phyloP scores from a whole-genome alignment of 2,888 invertebrate species.

The Xylota segnis region DNA sequence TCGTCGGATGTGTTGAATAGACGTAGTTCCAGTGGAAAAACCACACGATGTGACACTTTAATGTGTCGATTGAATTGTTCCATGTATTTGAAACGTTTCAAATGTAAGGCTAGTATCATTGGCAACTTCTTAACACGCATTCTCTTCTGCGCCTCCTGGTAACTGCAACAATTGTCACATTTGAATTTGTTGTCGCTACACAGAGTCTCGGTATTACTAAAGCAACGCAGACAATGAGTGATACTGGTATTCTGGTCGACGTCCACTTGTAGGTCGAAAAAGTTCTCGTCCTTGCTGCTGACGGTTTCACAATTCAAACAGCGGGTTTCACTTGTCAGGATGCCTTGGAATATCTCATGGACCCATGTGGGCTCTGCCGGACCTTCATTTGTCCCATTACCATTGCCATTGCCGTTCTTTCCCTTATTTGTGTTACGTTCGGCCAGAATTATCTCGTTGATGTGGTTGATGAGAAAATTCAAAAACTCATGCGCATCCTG shows the following conservation, averaged over 20 bases:
- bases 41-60: slow-evolving; percentile 99
- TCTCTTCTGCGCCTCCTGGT: slow-evolving; percentile 99
- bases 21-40: slow-evolving; percentile 98
- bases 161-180: slow-evolving; percentile 99
- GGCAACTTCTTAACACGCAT: slow-evolving; percentile 99
- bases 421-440: slow-evolving; percentile 82
- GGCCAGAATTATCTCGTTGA: slow-evolving; percentile 98
- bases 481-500: slow-evolving; percentile 99
- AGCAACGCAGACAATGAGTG: slow-evolving; percentile 98
- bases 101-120: slow-evolving; percentile 97
- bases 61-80: slow-evolving; percentile 99
- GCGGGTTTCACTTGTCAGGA: slow-evolving; percentile 98
- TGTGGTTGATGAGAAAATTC: slow-evolving; percentile 99
- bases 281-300: slow-evolving; percentile 99
- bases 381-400: slow-evolving; percentile 83
- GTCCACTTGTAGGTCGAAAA: slow-evolving; percentile 99
- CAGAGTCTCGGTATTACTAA: slow-evolving; percentile 99
- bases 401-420: slow-evolving; percentile 67
- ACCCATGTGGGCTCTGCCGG: slow-evolving; percentile 97
- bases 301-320: slow-evolving; percentile 99
- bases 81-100: slow-evolving; percentile 98
- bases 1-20: slow-evolving; percentile 99
- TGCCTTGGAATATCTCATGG: slow-evolving; percentile 99
- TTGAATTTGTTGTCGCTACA: slow-evolving; percentile 99
- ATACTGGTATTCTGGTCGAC: slow-evolving; percentile 99